phyloP scores from a whole-genome alignment of 1,140 invertebrate species.

The Drosophila ogumai region DNA sequence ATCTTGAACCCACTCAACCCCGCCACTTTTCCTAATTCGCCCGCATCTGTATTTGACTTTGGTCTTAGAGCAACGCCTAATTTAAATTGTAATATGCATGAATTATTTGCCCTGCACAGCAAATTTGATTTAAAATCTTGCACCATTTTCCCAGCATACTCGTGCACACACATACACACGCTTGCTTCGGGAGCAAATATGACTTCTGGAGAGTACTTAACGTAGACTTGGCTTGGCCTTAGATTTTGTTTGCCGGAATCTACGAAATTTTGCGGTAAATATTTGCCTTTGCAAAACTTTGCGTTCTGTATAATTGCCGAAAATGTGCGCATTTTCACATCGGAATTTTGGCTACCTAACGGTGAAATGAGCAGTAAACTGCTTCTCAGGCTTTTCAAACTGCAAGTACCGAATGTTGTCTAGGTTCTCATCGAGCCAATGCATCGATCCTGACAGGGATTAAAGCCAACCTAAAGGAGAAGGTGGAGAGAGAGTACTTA shows the following conservation, averaged over 20 bases:
- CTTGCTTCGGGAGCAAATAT: slow-evolving; percentile 8
- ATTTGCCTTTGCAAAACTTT: slow-evolving; percentile 66
- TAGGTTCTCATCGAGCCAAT: slow-evolving; percentile 7
- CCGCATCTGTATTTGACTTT: slow-evolving; percentile 65
- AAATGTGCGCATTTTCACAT: slow-evolving; percentile 62
- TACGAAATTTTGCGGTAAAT: slow-evolving; percentile 47
- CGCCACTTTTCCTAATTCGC: slow-evolving; percentile 5
- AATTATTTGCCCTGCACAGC: slow-evolving; percentile 67
- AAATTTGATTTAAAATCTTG: slow-evolving; percentile 59
- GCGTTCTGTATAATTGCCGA: slow-evolving; percentile 53
- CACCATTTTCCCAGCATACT: slow-evolving; percentile 24
- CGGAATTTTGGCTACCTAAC: slow-evolving; percentile 28
- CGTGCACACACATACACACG: slow-evolving; percentile 2
- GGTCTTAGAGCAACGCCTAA: slow-evolving; percentile 69
- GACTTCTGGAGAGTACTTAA: slow-evolving; percentile 27
- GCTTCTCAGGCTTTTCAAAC: slow-evolving; percentile 11
- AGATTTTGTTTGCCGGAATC: slow-evolving; percentile 51
- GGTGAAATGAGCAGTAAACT: slow-evolving; percentile 58
- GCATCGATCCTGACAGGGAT: slow-evolving; percentile 3
- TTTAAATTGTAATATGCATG: slow-evolving; percentile 65
- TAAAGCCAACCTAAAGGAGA: background rate
- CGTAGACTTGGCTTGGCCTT: slow-evolving; percentile 27
- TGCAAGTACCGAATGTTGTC: slow-evolving; percentile 23
- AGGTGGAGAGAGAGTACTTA: slow-evolving; percentile 2
- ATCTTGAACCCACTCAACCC: slow-evolving; percentile 25